Conservation (phyloP, 2,797 vertebrate species). For the Lagorchestes hirsutus region DNA sequence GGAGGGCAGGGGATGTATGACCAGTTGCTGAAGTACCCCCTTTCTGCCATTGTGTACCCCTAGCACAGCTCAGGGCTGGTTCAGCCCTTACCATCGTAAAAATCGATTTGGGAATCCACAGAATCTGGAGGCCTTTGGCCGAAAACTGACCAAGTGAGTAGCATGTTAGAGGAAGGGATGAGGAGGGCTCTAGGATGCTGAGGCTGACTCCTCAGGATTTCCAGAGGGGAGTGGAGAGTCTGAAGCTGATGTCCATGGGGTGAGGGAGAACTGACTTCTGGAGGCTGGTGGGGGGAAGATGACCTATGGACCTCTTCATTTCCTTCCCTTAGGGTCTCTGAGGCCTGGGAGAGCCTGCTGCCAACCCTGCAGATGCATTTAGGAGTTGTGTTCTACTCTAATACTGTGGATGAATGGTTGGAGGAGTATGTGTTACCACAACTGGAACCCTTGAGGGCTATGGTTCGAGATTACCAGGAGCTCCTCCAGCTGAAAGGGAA, state of each 20-base stretch:
- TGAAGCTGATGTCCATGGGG: neutral
- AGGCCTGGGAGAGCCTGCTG: slow-evolving; percentile 85
- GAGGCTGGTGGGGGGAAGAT: neutral
- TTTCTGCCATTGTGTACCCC: neutral
- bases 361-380: slow-evolving; percentile 80
- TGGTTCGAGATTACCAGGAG: slow-evolving; percentile 83
- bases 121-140: slow-evolving; percentile 84
- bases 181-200: neutral
- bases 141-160: slow-evolving; percentile 83
- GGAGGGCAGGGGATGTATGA: neutral
- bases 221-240: neutral
- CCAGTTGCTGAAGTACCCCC: neutral
- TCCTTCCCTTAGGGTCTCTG: slow-evolving; percentile 78
- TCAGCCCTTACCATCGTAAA: slow-evolving; percentile 86
- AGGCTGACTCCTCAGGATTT: neutral
- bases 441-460: slow-evolving; percentile 83
- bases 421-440: slow-evolving; percentile 86
- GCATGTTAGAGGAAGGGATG: neutral
- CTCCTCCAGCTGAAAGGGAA: slow-evolving; percentile 82
- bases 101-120: slow-evolving; percentile 87
- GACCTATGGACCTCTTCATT: too few species aligned
- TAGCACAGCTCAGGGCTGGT: slow-evolving; percentile 86
- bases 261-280: neutral
- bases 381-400: slow-evolving; percentile 85
- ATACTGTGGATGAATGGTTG: slow-evolving; percentile 89